These are phyloP conservation scores for Poecilus cupreus DNA, from an alignment of 2,888 invertebrate genomes.

Conservation along the genomic window DNA sequence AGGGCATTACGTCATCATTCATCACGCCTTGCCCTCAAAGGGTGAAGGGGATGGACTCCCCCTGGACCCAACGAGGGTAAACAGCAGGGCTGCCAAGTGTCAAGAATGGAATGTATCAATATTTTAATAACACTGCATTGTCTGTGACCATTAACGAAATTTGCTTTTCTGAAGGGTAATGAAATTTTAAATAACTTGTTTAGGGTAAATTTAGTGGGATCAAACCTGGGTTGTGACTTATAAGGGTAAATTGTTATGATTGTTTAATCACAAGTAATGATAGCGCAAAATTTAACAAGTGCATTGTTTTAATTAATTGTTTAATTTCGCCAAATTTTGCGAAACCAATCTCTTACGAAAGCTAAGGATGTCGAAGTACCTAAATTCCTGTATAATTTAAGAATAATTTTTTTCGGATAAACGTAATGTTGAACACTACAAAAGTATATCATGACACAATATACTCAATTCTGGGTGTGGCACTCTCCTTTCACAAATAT, in stretches of 20 bases:
- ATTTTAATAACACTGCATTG: conserved; percentile 47
- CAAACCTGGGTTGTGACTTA: not conserved
- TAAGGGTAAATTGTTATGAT: not conserved
- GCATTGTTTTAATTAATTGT: no score
- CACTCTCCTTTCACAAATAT: no score
- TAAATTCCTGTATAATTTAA: no score
- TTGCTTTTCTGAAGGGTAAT: conserved; percentile 6
- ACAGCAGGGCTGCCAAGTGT: conserved; percentile 39
- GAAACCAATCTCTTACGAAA: no score
- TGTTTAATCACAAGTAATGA: not conserved
- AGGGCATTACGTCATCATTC: conserved; percentile 55
- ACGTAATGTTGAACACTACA: no score
- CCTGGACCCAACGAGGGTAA: not conserved
- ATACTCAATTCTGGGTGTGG: no score
- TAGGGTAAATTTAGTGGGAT: not conserved
- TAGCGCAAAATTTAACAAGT: not conserved
- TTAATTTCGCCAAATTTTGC: no score
- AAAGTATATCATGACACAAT: no score
- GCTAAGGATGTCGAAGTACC: no score
- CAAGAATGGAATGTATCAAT: conserved; percentile 48
- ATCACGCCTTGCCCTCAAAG: not conserved
- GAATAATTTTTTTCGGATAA: no score
- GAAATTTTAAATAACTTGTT: conserved; percentile 29
- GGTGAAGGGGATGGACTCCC: not conserved
- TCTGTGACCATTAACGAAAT: conserved; percentile 14